Evolutionary conservation across 2,113 vertebrate species (phyloP).

Genomic region (Hirundichthys speculiger): DNA sequence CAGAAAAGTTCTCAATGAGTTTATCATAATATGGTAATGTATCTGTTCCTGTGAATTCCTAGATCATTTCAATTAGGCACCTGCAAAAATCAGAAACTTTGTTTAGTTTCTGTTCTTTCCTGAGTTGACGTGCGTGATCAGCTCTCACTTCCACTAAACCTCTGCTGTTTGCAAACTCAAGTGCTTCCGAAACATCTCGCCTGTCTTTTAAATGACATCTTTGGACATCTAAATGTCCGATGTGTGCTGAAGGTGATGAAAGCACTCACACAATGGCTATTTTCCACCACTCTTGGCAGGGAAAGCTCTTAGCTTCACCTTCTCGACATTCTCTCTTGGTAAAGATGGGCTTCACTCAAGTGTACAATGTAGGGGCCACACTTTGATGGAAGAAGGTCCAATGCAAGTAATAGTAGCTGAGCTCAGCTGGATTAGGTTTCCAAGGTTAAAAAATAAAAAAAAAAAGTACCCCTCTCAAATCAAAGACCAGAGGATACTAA

Average conservation of each 20-base stretch:
- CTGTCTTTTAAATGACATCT: conserved; percentile 69
- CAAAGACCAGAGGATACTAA: conserved; percentile 67
- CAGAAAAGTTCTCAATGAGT: too few species aligned
- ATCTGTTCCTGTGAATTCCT: too few species aligned
- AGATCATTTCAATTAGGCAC: too few species aligned
- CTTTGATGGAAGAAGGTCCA: conserved; percentile 49
- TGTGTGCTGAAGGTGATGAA: conserved; percentile 51
- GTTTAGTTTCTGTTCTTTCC: neutral
- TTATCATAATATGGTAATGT: too few species aligned
- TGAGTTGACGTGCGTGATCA: neutral
- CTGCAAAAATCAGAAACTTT: neutral
- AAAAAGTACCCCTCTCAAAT: conserved; percentile 54
- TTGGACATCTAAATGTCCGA: conserved; percentile 40
- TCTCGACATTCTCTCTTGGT: conserved; percentile 63
- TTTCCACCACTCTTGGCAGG: conserved; percentile 65
- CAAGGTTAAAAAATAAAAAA: conserved; percentile 44
- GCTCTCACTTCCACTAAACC: conserved; percentile 33
- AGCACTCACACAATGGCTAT: conserved; percentile 65
- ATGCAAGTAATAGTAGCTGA: conserved; percentile 55
- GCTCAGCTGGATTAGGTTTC: conserved; percentile 45
- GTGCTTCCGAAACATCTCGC: conserved; percentile 62
- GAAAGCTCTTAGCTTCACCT: conserved; percentile 72
- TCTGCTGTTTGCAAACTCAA: conserved; percentile 56
- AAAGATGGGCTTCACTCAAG: conserved; percentile 69
- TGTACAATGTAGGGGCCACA: conserved; percentile 51